These are phyloP conservation scores for Zosterops lateralis DNA, from an alignment of 2,113 vertebrate genomes.

Conservation along the genomic window DNA sequence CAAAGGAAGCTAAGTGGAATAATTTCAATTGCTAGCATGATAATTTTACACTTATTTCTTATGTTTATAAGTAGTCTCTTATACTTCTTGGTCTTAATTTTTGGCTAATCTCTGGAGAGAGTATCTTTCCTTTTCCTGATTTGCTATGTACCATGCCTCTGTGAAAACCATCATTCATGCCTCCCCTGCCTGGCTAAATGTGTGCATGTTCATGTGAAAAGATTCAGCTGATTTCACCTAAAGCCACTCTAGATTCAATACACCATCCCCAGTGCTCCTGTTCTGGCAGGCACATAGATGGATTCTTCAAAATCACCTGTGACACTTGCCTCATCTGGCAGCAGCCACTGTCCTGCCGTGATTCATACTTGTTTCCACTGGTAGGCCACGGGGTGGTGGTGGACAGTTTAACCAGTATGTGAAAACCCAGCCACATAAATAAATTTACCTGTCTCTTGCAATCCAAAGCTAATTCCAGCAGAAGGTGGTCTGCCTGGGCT, in stretches of 20 bases:
- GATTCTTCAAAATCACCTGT: background rate
- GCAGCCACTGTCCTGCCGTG: background rate
- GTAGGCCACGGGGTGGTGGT: accelerated
- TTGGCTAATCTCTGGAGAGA: background rate
- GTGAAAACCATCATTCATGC: background rate
- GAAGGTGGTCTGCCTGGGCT: background rate
- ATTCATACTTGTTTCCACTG: background rate
- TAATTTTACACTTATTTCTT: background rate
- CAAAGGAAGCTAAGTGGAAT: background rate
- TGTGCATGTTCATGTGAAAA: background rate
- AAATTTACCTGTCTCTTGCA: background rate
- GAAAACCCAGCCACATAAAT: background rate
- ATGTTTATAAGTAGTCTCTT: background rate
- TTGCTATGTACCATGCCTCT: background rate
- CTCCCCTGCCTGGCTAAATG: background rate
- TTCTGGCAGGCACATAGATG: background rate
- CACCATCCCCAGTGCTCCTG: background rate
- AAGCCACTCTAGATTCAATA: background rate
- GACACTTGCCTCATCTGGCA: background rate
- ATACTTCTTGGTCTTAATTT: background rate
- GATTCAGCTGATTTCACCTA: background rate
- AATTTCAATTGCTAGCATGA: background rate
- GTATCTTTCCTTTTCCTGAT: background rate
- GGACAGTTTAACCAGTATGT: background rate
- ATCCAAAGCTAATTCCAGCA: background rate